These are phyloP conservation scores for Drepana arcuata DNA, from an alignment of 1,140 invertebrate genomes.

Conservation along the genomic window DNA sequence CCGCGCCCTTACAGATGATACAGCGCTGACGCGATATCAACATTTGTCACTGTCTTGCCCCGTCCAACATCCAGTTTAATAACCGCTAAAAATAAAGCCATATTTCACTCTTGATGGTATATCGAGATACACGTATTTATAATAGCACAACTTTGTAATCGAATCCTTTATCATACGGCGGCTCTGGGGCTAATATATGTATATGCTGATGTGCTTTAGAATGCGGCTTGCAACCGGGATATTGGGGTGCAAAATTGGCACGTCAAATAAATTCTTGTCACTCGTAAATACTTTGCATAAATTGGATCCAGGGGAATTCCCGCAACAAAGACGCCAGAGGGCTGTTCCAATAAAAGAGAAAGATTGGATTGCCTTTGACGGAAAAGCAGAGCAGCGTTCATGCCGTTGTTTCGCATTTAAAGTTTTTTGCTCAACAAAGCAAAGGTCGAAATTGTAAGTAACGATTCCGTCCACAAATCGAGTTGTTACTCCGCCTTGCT, in stretches of 20 bases:
- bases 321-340: constrained; percentile 44
- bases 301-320: constrained; percentile 42
- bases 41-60: constrained; percentile 12
- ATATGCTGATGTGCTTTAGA: no score
- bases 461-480: constrained; percentile 11
- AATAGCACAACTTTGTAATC: no score
- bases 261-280: constrained; percentile 49
- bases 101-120: no score
- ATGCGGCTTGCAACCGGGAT: constrained; percentile 15
- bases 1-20: constrained; percentile 5
- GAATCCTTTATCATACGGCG: no score
- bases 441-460: constrained; percentile 15
- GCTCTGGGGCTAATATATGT: no score
- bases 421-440: constrained; percentile 13
- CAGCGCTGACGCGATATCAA: no score
- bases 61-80: no score
- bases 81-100: no score
- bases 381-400: constrained; percentile 30
- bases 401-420: constrained; percentile 22
- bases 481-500: constrained; percentile 15
- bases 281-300: constrained; percentile 54
- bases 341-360: constrained; percentile 48
- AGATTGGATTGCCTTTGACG: constrained; percentile 48
- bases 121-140: no score
- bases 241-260: constrained; percentile 34